A percentile compares a stretch with the other conserved stretches of the same genome.
Evolutionary conservation across 1,140 invertebrate genomes (phyloP).

Genomic region (Drosophila jambulina): DNA sequence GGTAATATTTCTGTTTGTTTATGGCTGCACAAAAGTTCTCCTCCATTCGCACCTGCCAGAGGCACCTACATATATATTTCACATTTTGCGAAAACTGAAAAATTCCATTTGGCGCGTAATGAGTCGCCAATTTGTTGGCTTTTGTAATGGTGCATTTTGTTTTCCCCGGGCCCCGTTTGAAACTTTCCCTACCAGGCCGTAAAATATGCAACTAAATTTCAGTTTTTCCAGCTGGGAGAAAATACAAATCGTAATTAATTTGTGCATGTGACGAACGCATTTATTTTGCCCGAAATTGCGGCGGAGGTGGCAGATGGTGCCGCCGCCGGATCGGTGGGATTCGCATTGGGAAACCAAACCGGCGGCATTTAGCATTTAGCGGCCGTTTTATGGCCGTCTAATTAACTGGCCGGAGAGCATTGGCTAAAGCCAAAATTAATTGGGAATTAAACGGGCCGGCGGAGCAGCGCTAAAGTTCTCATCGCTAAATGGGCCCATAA

Average conservation of each 20-base stretch:
- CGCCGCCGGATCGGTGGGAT: background rate
- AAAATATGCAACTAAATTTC: conserved; percentile 48
- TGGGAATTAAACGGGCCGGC: conserved; percentile 66
- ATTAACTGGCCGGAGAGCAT: conserved; percentile 50
- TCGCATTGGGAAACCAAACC: conserved; percentile 1
- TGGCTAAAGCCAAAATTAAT: conserved; percentile 77
- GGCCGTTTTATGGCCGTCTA: conserved; percentile 51
- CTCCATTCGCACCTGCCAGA: conserved; percentile 22
- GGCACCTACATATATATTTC: background rate
- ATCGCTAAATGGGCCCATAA: conserved; percentile 52
- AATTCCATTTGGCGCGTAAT: conserved; percentile 18
- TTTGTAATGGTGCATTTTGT: conserved; percentile 21
- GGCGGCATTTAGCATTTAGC: conserved; percentile 44
- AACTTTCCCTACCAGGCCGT: conserved; percentile 32
- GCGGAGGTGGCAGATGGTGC: conserved; percentile 13
- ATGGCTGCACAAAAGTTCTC: conserved; percentile 27
- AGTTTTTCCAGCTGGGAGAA: conserved; percentile 5
- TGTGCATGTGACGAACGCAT: conserved; percentile 44
- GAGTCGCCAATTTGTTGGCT: conserved; percentile 40
- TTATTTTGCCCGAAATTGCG: conserved; percentile 39
- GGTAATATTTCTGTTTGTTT: conserved; percentile 31
- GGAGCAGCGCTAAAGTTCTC: conserved; percentile 20
- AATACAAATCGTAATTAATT: conserved; percentile 51
- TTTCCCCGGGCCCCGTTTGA: conserved; percentile 6
- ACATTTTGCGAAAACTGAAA: conserved; percentile 15